Evolutionary conservation across 1,140 invertebrate genomes (phyloP), one percentile per base, ranked within the genome.

Genomic region (Scaptomyza pallida): DNA sequence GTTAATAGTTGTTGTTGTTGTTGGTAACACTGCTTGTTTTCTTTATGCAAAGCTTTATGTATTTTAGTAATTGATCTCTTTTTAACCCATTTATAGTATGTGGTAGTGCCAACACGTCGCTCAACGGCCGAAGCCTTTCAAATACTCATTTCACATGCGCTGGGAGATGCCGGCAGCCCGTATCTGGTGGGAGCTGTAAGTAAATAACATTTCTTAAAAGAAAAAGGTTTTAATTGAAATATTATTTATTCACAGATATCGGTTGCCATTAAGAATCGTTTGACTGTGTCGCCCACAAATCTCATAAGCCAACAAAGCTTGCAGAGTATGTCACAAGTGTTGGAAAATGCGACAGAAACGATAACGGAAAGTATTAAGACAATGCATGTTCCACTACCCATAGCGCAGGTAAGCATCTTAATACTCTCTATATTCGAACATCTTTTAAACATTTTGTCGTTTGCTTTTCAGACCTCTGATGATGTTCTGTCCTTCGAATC

Each of bases 61-160:
- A n/a, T n/a, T n/a, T n/a, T n/a, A n/a, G n/a, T 16, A 15, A 35
- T 16, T 16, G 1, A 48, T 47, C 21, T 30, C 33, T 33, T 19
- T n/a, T 60, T 61, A 17, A 15, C 50, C 16, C 21, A 40, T 10
- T 10, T 41, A 26, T 59, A 98, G 96, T 99, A 98, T 92, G 96
- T 98, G 26, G 96, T 98, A 12, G 92, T 97, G 72, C 98, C 98
- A 3, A 97, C 96, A 10, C 94, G 97, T 89, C 93, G 98, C 89
- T 97, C 97, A 0, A 97, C 97, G 21, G 98, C 98, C 5, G 97
- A 98, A 93, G 97, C 98, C 15, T 96, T 98, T 83, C 98, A 99
- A 93, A 98, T 98, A 79, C 93, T 98, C n/a, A 92, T 98, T 70
- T 97, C 97, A 4, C 98, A 99, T 92, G 95, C 97, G 35, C 93